Percentiles rank a stretch among this genome's conserved stretches.
phyloP scores from a whole-genome alignment of 2,888 invertebrate genomes.

The Acrobasis suavella region DNA sequence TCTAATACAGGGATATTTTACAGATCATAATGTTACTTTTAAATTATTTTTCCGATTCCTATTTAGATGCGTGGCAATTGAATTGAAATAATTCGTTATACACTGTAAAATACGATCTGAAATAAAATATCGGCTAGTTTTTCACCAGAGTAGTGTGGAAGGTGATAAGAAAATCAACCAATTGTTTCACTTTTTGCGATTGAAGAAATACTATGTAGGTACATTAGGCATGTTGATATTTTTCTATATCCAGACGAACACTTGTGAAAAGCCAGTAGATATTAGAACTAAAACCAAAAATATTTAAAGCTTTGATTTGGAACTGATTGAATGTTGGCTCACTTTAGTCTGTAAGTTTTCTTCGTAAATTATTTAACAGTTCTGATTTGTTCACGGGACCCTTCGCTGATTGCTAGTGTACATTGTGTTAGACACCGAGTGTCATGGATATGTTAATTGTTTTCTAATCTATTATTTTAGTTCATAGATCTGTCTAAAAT shows the following conservation, averaged over 20 bases:
- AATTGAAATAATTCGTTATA: constrained; percentile 26
- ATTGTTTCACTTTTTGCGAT: not conserved
- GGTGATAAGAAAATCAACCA: not conserved
- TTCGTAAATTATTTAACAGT: constrained; percentile 46
- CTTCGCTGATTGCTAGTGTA: constrained; percentile 35
- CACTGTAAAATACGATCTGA: constrained; percentile 36
- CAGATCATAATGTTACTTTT: constrained; percentile 62
- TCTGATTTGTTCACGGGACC: constrained; percentile 63
- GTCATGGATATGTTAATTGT: constrained; percentile 16
- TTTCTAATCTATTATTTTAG: constrained; percentile 46
- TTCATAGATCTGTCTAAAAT: constrained; percentile 56
- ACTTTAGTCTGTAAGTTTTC: constrained; percentile 60
- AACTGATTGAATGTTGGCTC: constrained; percentile 73
- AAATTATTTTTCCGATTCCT: constrained; percentile 43
- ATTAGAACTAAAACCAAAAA: constrained; percentile 48
- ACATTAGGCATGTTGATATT: not conserved
- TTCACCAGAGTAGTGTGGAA: not conserved
- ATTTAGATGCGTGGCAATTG: constrained; percentile 22
- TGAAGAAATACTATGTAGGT: too few relatives aligned
- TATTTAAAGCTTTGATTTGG: constrained; percentile 79
- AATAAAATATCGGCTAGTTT: constrained; percentile 4
- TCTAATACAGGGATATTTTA: constrained; percentile 81
- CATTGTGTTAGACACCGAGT: constrained; percentile 29
- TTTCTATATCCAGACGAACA: not conserved
- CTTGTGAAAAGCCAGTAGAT: constrained; percentile 38